These are phyloP conservation scores for Mustelus asterias DNA, from an alignment of 2,113 vertebrate genomes.

Conservation along the genomic window DNA sequence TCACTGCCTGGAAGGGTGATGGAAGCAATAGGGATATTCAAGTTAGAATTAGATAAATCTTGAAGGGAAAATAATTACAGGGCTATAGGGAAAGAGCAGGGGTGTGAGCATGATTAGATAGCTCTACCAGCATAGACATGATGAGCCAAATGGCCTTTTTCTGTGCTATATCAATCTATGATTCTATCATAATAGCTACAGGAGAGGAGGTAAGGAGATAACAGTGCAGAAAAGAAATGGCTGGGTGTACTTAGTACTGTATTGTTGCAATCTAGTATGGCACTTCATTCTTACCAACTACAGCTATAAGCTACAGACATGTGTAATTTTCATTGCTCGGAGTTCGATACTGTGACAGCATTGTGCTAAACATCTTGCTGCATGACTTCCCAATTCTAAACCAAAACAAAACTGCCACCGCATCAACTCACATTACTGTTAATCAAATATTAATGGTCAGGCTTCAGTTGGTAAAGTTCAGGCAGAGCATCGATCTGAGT, in stretches of 20 bases:
- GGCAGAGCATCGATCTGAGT: background rate
- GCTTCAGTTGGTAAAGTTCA: background rate
- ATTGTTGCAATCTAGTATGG: background rate
- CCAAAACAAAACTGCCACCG: background rate
- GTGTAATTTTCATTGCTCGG: background rate
- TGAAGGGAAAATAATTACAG: background rate
- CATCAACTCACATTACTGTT: background rate
- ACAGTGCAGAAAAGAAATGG: background rate
- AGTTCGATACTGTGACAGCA: background rate
- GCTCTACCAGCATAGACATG: background rate
- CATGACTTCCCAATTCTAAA: background rate
- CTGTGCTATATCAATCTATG: background rate
- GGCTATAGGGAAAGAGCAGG: background rate
- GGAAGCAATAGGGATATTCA: background rate
- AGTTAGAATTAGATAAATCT: background rate
- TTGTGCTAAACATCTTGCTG: background rate
- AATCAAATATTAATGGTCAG: background rate
- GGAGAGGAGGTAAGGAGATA: background rate
- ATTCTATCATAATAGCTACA: background rate
- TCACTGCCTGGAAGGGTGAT: background rate
- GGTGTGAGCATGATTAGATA: no score
- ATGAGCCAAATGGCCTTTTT: background rate
- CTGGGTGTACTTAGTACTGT: background rate
- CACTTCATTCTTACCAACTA: background rate
- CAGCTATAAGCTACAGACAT: background rate